phyloP scores from a whole-genome alignment of 2,888 invertebrate species.

The Abrostola tripartita region DNA sequence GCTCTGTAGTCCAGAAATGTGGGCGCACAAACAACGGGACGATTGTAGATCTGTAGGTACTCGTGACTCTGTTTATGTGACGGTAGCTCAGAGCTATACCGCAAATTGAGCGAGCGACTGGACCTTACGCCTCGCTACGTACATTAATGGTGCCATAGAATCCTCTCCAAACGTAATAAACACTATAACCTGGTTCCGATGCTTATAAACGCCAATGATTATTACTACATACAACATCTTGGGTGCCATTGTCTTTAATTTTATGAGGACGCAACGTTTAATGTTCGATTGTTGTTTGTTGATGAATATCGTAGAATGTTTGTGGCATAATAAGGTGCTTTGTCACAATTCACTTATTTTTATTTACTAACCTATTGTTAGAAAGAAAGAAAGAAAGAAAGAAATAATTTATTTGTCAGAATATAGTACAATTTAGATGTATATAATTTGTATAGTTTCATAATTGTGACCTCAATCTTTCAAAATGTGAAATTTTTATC shows the following conservation, averaged over 20 bases:
- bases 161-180: conserved; percentile 51
- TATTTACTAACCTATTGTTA: too few relatives aligned
- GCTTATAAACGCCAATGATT: conserved; percentile 48
- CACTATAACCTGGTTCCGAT: conserved; percentile 42
- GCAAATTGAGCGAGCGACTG: conserved; percentile 61
- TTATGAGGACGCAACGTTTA: conserved; percentile 19
- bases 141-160: conserved; percentile 57
- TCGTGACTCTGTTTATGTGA: conserved; percentile 57
- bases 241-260: conserved; percentile 27
- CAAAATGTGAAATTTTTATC: too few relatives aligned
- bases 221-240: conserved; percentile 43
- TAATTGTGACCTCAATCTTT: too few relatives aligned
- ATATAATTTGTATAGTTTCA: too few relatives aligned
- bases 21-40: conserved; percentile 55
- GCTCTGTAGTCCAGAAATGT: conserved; percentile 57
- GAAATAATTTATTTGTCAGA: too few relatives aligned
- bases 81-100: conserved; percentile 56
- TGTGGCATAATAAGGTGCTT: too few relatives aligned
- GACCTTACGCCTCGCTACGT: conserved; percentile 56
- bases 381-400: too few relatives aligned
- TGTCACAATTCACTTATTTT: too few relatives aligned
- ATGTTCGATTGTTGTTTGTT: conserved; percentile 19
- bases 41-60: conserved; percentile 52
- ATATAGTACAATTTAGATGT: too few relatives aligned
- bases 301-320: neutral